Evolutionary conservation across 2,888 invertebrate genomes (phyloP).

Genomic region (Amphipyra berbera): DNA sequence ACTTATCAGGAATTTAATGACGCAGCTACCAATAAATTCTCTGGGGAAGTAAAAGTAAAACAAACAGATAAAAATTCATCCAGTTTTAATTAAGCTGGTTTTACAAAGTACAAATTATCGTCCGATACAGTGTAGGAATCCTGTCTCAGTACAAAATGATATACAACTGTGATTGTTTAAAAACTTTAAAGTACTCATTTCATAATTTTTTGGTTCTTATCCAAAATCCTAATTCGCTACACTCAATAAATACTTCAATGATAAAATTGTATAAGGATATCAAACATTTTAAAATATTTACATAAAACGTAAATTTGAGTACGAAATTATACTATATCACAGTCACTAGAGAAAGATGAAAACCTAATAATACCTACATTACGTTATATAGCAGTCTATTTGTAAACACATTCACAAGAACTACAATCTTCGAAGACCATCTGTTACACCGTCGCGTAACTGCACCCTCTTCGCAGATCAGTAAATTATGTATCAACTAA

Average conservation of each 20-base stretch:
- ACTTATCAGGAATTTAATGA: slow-evolving; percentile 28
- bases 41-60: slow-evolving; percentile 57
- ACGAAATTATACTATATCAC: slow-evolving; percentile 89
- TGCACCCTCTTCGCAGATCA: not conserved
- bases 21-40: slow-evolving; percentile 9
- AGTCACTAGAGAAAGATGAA: slow-evolving; percentile 88
- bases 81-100: slow-evolving; percentile 77
- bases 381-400: slow-evolving; percentile 83
- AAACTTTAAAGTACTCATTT: slow-evolving; percentile 37
- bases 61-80: slow-evolving; percentile 66
- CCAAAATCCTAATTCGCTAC: slow-evolving; percentile 67
- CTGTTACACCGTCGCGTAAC: slow-evolving; percentile 66
- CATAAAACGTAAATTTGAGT: slow-evolving; percentile 79
- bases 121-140: slow-evolving; percentile 72
- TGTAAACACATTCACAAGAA: slow-evolving; percentile 78
- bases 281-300: slow-evolving; percentile 86
- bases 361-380: slow-evolving; percentile 77
- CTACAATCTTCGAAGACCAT: slow-evolving; percentile 71
- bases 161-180: slow-evolving; percentile 65
- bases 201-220: slow-evolving; percentile 61
- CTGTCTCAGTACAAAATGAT: slow-evolving; percentile 75
- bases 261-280: slow-evolving; percentile 89
- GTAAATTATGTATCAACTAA: not conserved
- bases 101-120: slow-evolving; percentile 72
- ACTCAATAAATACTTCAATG: slow-evolving; percentile 79